A percentile compares a stretch with the other conserved stretches of the same genome.
These are phyloP conservation scores for Mionectes olivaceus DNA, from an alignment of 2,797 vertebrate genomes.

Conservation along the genomic window DNA sequence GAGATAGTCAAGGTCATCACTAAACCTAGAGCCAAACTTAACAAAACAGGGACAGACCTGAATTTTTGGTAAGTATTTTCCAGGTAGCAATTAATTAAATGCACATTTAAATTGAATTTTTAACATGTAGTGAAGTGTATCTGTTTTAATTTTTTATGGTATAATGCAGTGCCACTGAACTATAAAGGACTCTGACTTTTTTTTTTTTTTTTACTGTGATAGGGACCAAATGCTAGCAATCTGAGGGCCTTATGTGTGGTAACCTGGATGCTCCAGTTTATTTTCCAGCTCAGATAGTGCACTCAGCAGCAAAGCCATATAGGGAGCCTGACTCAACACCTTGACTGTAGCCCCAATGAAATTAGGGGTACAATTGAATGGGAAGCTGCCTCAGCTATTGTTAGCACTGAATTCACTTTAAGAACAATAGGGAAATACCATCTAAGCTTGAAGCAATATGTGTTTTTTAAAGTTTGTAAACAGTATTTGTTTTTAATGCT, in stretches of 20 bases:
- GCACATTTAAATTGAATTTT: background rate
- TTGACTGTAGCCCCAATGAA: background rate
- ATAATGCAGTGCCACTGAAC: constrained; percentile 16
- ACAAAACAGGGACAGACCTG: background rate
- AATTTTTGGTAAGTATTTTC: background rate
- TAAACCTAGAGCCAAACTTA: background rate
- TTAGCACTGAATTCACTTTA: constrained; percentile 72
- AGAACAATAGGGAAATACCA: constrained; percentile 35
- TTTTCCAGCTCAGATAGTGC: background rate
- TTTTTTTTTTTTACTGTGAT: background rate
- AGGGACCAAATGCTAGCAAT: constrained; percentile 62
- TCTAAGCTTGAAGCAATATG: constrained; percentile 62
- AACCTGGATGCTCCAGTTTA: background rate
- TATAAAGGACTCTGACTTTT: background rate
- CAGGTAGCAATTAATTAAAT: background rate
- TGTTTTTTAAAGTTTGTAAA: constrained; percentile 70
- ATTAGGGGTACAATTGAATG: background rate
- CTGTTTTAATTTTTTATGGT: background rate
- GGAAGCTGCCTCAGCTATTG: constrained; percentile 8
- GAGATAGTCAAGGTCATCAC: background rate
- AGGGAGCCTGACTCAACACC: constrained; percentile 2
- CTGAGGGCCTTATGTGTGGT: background rate
- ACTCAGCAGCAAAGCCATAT: constrained; percentile 65
- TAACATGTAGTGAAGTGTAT: background rate
- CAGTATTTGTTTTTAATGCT: constrained; percentile 65